phyloP scores from a whole-genome alignment of 2,113 vertebrate species.

The Rafetus swinhoei region DNA sequence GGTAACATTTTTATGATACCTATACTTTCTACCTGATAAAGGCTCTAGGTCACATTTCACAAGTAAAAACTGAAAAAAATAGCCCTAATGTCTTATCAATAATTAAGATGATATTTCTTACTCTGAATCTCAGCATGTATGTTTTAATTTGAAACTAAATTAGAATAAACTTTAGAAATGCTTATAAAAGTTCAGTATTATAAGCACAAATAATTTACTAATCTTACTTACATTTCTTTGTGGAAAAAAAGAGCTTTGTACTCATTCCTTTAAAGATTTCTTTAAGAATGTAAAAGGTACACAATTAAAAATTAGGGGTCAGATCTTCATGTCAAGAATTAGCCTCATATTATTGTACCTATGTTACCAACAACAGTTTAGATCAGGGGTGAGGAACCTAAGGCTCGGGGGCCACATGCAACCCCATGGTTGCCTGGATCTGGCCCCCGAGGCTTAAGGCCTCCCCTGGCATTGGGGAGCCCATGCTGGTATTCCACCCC shows the following conservation, averaged over 20 bases:
- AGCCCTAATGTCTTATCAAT: slow-evolving; percentile 33
- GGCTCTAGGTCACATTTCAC: slow-evolving; percentile 24
- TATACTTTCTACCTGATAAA: slow-evolving; percentile 10
- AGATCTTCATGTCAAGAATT: too few species aligned
- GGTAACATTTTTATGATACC: slow-evolving; percentile 8
- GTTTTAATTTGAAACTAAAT: slow-evolving; percentile 35
- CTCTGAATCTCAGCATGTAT: background rate
- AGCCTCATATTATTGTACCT: too few species aligned
- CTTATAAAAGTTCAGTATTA: background rate
- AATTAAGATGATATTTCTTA: slow-evolving; percentile 39
- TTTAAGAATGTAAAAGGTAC: background rate
- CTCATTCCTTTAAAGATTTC: background rate
- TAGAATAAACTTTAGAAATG: slow-evolving; percentile 24
- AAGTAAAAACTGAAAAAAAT: slow-evolving; percentile 32
- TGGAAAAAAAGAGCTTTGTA: slow-evolving; percentile 12
- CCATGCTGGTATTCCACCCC: too few species aligned
- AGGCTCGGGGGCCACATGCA: background rate
- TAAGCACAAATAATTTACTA: slow-evolving; percentile 4
- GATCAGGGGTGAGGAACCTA: too few species aligned
- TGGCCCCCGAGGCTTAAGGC: too few species aligned
- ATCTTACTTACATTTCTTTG: background rate
- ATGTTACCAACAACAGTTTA: background rate
- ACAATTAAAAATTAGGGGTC: too few species aligned
- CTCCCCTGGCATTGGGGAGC: too few species aligned
- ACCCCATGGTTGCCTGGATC: background rate